phyloP scores from a whole-genome alignment of 2,888 invertebrate species.

The Drosophila colorata region DNA sequence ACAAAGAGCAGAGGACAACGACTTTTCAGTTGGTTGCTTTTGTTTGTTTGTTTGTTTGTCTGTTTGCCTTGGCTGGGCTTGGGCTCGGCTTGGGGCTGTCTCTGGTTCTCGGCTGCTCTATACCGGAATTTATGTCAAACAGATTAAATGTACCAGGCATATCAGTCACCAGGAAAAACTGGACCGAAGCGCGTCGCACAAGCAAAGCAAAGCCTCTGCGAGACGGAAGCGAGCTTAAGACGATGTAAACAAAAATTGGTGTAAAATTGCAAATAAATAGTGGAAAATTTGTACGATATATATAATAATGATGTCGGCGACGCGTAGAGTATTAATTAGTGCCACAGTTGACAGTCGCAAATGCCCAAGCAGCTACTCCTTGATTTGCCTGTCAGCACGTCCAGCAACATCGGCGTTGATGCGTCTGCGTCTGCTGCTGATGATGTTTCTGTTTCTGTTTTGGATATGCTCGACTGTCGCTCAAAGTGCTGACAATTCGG shows the following conservation, averaged over 20 bases:
- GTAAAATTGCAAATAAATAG: constrained; percentile 12
- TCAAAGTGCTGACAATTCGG: constrained; percentile 45
- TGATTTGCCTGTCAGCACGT: constrained; percentile 24
- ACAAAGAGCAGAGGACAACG: constrained; percentile 30
- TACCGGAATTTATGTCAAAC: constrained; percentile 62
- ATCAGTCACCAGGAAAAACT: constrained; percentile 59
- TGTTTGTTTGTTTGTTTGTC: constrained; percentile 24
- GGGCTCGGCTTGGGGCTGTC: not conserved
- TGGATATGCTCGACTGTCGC: constrained; percentile 42
- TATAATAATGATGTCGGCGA: constrained; percentile 20
- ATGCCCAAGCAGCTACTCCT: constrained; percentile 1
- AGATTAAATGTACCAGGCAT: constrained; percentile 53
- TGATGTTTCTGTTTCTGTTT: constrained; percentile 37
- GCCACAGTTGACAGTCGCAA: constrained; percentile 1
- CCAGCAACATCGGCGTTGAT: constrained; percentile 23
- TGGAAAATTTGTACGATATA: not conserved
- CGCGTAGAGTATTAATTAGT: constrained; percentile 42
- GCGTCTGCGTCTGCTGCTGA: constrained; percentile 35
- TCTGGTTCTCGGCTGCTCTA: constrained; percentile 2
- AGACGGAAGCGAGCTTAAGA: constrained; percentile 16
- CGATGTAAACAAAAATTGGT: constrained; percentile 26
- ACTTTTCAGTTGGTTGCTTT: constrained; percentile 20
- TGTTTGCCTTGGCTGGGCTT: constrained; percentile 10
- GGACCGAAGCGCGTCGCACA: constrained; percentile 44
- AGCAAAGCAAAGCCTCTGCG: constrained; percentile 14